phyloP scores from a whole-genome alignment of 2,888 invertebrate species.

The Calliopum simillimum region DNA sequence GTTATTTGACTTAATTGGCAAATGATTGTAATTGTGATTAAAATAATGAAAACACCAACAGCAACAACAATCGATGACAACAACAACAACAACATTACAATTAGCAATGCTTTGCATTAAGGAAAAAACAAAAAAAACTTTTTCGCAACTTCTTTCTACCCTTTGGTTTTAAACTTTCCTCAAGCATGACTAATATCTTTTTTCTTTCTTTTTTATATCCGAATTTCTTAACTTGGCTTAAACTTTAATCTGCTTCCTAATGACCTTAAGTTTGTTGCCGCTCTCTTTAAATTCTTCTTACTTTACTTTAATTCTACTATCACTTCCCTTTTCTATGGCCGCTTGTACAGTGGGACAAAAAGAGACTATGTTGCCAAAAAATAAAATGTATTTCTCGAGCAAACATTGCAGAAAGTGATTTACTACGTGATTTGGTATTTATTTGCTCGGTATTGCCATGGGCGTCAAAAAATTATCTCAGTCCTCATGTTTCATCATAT shows the following conservation, averaged over 20 bases:
- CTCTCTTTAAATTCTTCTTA: neutral
- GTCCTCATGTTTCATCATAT: too few species aligned
- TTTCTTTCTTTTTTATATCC: neutral
- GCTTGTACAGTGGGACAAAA: too few species aligned
- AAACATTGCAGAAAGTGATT: too few species aligned
- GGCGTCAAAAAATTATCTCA: too few species aligned
- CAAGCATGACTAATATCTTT: neutral
- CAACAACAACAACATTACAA: neutral
- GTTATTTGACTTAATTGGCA: neutral
- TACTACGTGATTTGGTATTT: too few species aligned
- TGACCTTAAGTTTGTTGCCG: constrained; percentile 6
- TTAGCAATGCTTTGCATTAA: neutral
- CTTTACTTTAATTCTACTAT: too few species aligned
- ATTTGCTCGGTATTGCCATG: too few species aligned
- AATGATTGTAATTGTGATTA: neutral
- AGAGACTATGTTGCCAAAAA: too few species aligned
- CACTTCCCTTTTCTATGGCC: too few species aligned
- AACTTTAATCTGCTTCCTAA: constrained; percentile 23
- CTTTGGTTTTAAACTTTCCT: neutral
- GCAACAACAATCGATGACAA: constrained; percentile 2
- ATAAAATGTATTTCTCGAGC: too few species aligned
- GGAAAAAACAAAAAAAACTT: neutral
- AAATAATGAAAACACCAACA: neutral
- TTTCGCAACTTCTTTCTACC: neutral
- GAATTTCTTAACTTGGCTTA: constrained; percentile 4